A percentile compares a stretch with the other conserved stretches of the same genome.
These are phyloP conservation scores for Brachionus paranguensis DNA, from an alignment of 1,140 invertebrate genomes.

Conservation along the genomic window DNA sequence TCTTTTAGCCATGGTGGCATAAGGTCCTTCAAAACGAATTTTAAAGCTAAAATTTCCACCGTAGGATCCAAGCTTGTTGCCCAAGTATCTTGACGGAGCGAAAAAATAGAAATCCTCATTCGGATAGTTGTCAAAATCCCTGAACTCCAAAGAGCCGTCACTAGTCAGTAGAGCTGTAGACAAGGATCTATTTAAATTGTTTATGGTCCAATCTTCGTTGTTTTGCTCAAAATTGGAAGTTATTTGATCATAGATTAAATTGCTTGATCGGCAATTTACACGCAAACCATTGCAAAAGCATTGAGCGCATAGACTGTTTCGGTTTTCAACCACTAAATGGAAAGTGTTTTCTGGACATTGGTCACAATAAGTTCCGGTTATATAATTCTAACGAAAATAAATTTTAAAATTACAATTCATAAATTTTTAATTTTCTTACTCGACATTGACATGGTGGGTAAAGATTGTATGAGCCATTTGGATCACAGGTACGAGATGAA, in stretches of 20 bases:
- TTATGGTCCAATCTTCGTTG: background rate
- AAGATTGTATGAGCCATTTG: background rate
- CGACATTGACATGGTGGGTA: constrained; percentile 11
- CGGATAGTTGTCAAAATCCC: background rate
- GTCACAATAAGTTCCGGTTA: constrained; percentile 72
- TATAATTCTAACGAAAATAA: constrained; percentile 47
- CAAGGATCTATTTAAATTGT: background rate
- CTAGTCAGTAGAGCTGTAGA: background rate
- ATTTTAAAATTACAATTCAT: too few species aligned
- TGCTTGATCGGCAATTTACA: constrained; percentile 62
- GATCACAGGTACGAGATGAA: background rate
- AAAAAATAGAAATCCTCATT: constrained; percentile 63
- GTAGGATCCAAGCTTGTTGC: constrained; percentile 74
- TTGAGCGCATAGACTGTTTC: constrained; percentile 79
- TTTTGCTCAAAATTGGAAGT: background rate
- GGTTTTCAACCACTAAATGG: constrained; percentile 74
- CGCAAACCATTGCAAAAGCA: constrained; percentile 98
- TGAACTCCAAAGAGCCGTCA: background rate
- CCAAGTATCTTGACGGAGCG: constrained; percentile 67
- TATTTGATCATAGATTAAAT: background rate
- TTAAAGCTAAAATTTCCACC: constrained; percentile 67
- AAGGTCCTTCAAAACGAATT: constrained; percentile 18
- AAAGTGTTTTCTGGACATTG: constrained; percentile 82
- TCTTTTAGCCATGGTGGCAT: background rate
- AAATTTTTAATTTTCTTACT: background rate